phyloP scores from a whole-genome alignment of 2,888 invertebrate species.

The Venustoraphidia nigricollis region DNA sequence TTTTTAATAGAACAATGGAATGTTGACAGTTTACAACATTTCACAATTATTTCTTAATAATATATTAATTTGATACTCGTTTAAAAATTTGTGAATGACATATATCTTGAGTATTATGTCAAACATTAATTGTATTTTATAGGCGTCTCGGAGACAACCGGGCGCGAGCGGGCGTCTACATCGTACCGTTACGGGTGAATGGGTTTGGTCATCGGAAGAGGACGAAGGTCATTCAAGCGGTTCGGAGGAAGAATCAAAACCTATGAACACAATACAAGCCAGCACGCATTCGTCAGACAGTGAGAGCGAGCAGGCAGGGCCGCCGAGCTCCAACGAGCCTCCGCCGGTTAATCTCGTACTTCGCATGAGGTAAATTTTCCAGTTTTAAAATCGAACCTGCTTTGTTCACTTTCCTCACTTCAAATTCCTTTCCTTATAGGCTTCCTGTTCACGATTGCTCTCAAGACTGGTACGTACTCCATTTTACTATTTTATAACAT shows the following conservation, averaged over 20 bases:
- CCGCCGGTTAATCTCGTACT: constrained; percentile 67
- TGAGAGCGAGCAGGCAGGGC: constrained; percentile 27
- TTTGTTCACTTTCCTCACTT: constrained; percentile 2
- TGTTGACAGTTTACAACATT: too few relatives aligned
- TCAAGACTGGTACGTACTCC: too few relatives aligned
- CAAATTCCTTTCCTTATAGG: background rate
- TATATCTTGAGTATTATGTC: background rate
- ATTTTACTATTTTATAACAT: too few relatives aligned
- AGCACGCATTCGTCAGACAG: constrained; percentile 25
- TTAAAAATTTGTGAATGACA: too few relatives aligned
- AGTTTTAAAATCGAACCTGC: background rate
- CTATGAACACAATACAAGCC: constrained; percentile 27
- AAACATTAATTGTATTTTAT: constrained; percentile 8
- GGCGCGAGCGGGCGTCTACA: constrained; percentile 76
- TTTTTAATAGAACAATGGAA: too few relatives aligned
- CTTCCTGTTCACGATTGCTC: too few relatives aligned
- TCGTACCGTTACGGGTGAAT: constrained; percentile 89
- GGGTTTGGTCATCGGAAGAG: constrained; percentile 97
- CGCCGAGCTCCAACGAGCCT: constrained; percentile 18
- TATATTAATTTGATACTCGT: too few relatives aligned
- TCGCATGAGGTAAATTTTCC: constrained; percentile 54
- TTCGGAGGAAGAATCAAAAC: constrained; percentile 32
- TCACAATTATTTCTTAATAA: too few relatives aligned
- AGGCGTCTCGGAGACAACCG: constrained; percentile 64
- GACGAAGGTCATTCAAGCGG: constrained; percentile 52